phyloP scores from a whole-genome alignment of 2,888 invertebrate genomes.

The Gymnosoma rotundatum region DNA sequence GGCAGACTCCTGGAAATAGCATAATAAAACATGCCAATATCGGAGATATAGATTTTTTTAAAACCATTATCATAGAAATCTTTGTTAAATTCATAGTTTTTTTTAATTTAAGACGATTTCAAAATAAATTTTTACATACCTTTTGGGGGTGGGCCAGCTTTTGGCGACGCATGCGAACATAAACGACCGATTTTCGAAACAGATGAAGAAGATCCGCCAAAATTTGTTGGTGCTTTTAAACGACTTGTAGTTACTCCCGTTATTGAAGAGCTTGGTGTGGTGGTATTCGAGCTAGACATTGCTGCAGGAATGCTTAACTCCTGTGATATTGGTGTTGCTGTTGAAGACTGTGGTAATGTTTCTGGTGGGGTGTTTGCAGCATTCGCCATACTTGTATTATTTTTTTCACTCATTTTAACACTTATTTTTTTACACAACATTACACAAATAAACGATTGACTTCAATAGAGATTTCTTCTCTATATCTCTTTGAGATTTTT shows the following conservation, averaged over 20 bases:
- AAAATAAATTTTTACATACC: slow-evolving; percentile 73
- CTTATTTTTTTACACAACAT: slow-evolving; percentile 33
- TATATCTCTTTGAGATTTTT: not conserved
- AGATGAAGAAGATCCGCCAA: slow-evolving; percentile 75
- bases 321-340: slow-evolving; percentile 41
- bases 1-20: no score
- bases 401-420: slow-evolving; percentile 74
- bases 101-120: not conserved
- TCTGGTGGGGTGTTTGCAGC: slow-evolving; percentile 1
- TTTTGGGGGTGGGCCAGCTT: slow-evolving; percentile 79
- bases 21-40: no score
- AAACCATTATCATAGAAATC: no score
- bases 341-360: not conserved
- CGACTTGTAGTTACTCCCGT: slow-evolving; percentile 75
- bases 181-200: slow-evolving; percentile 79
- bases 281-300: slow-evolving; percentile 72
- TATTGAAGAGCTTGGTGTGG: slow-evolving; percentile 76
- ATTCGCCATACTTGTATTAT: slow-evolving; percentile 58
- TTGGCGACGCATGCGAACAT: slow-evolving; percentile 77
- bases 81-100: no score
- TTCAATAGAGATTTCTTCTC: not conserved
- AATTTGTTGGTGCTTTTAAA: slow-evolving; percentile 75
- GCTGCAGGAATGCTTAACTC: slow-evolving; percentile 30
- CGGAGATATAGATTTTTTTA: no score
- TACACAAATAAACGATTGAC: slow-evolving; percentile 22